phyloP scores from a whole-genome alignment of 2,888 invertebrate species.

The Clivina fossor region DNA sequence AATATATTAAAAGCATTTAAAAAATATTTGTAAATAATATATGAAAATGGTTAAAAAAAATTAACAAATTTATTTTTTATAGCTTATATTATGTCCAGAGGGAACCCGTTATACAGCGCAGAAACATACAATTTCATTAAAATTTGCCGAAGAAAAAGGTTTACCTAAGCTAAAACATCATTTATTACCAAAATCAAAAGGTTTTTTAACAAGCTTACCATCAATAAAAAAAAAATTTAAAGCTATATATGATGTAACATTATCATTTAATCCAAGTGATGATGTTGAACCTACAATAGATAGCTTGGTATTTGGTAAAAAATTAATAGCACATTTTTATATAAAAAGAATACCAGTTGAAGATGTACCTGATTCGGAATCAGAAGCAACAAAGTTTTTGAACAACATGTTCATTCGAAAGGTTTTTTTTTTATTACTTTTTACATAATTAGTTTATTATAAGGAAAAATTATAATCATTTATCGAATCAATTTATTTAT shows the following conservation, averaged over 20 bases:
- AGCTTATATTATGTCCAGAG: conserved; percentile 88
- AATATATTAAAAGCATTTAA: no score
- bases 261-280: conserved; percentile 68
- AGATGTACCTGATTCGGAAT: conserved; percentile 74
- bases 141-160: conserved; percentile 84
- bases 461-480: no score
- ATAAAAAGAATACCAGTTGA: conserved; percentile 80
- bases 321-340: conserved; percentile 72
- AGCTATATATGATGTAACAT: conserved; percentile 80
- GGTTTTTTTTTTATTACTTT: conserved; percentile 61
- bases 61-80: no score
- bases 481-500: no score
- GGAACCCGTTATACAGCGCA: conserved; percentile 87
- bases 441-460: no score
- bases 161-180: conserved; percentile 85
- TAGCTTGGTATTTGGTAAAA: conserved; percentile 72
- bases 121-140: conserved; percentile 84
- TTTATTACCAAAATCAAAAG: conserved; percentile 91
- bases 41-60: no score
- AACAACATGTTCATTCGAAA: conserved; percentile 79
- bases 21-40: no score
- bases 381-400: conserved; percentile 75
- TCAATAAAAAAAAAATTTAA: conserved; percentile 78
- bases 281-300: conserved; percentile 74
- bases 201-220: conserved; percentile 84